Evolutionary conservation across 2,113 vertebrate species (phyloP).

Genomic region (Garra rufa): DNA sequence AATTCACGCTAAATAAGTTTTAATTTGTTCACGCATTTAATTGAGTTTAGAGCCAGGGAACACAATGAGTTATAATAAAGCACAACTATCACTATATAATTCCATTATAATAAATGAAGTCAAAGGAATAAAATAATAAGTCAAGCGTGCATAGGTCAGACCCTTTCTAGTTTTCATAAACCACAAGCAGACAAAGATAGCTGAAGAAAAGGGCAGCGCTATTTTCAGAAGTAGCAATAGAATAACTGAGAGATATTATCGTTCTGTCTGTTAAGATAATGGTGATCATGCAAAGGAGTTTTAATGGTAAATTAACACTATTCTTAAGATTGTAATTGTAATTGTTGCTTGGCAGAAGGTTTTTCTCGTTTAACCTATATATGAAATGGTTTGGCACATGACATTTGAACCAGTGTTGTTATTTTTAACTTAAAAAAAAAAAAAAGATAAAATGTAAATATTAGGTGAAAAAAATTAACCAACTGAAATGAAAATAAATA

Average conservation of each 20-base stretch:
- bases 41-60: constrained; percentile 63
- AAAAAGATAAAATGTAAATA: too few species aligned
- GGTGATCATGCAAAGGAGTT: background rate
- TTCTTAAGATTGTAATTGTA: background rate
- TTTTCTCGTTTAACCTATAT: too few species aligned
- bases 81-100: constrained; percentile 45
- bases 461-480: too few species aligned
- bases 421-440: too few species aligned
- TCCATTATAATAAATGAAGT: constrained; percentile 47
- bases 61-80: constrained; percentile 61
- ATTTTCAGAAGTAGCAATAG: background rate
- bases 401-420: too few species aligned
- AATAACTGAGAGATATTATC: background rate
- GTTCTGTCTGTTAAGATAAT: background rate
- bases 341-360: background rate
- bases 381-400: too few species aligned
- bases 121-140: constrained; percentile 53
- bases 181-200: constrained; percentile 14
- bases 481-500: too few species aligned
- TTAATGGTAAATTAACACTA: background rate
- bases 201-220: background rate
- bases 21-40: constrained; percentile 68
- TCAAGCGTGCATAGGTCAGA: constrained; percentile 45
- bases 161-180: background rate
- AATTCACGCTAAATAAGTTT: constrained; percentile 71